These are phyloP conservation scores for Habrosyne pyritoides DNA, from an alignment of 2,888 invertebrate species.

Conservation along the genomic window DNA sequence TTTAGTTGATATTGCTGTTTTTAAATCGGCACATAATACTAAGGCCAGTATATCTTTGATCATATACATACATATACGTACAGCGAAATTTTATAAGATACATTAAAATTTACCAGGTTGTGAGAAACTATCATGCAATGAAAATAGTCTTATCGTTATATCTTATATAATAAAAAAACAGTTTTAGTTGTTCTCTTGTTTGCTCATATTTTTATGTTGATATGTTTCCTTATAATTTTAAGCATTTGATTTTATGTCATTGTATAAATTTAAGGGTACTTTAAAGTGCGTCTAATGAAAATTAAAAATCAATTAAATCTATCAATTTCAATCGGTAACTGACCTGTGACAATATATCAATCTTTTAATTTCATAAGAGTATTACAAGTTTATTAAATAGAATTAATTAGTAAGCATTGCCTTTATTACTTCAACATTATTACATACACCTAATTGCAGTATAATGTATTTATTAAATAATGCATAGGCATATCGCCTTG, in stretches of 20 bases:
- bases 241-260: background rate
- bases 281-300: no score
- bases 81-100: background rate
- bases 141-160: background rate
- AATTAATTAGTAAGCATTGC: background rate
- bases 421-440: background rate
- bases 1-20: background rate
- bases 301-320: no score
- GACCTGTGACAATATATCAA: background rate
- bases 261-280: no score
- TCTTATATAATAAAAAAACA: background rate
- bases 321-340: no score
- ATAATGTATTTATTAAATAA: background rate
- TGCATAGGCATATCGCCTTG: no score
- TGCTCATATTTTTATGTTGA: background rate
- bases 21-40: slow-evolving; percentile 2
- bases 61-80: background rate
- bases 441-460: no score
- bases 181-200: background rate
- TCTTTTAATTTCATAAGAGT: background rate
- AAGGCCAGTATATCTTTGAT: slow-evolving; percentile 3
- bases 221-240: background rate
- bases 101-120: background rate
- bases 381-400: background rate
- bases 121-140: slow-evolving; percentile 1